Conservation (phyloP, 2,888 invertebrate genomes). For the Patella depressa region DNA sequence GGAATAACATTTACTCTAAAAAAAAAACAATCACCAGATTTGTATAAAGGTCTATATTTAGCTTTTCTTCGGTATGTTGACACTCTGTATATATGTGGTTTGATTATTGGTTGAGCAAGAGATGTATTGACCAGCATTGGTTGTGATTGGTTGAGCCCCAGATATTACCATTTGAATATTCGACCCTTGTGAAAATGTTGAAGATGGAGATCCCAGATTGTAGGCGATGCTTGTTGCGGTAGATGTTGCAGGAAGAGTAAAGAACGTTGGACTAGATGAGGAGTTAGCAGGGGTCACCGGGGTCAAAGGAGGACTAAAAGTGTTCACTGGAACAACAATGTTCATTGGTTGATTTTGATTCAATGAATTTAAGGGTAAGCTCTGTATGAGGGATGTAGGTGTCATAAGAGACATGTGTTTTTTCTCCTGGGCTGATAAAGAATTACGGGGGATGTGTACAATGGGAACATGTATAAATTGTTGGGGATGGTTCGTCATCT, state of each 20-base stretch:
- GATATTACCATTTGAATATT: neutral
- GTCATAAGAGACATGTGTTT: neutral
- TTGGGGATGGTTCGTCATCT: conserved; percentile 15
- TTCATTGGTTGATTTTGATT: conserved; percentile 38
- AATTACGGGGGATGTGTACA: conserved; percentile 5
- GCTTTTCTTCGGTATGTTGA: no score
- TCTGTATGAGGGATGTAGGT: conserved; percentile 23
- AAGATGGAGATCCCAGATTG: neutral
- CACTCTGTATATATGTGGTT: no score
- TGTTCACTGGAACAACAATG: conserved; percentile 44
- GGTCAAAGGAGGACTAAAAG: conserved; percentile 50
- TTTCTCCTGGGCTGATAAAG: neutral
- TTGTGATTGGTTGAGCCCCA: conserved; percentile 7
- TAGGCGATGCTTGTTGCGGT: neutral
- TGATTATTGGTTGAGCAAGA: neutral
- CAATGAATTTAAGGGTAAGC: conserved; percentile 26
- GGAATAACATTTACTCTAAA: no score
- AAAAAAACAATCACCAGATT: no score
- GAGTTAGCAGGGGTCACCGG: conserved; percentile 33
- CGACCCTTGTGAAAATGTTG: neutral
- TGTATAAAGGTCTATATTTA: no score
- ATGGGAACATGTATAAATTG: conserved; percentile 23
- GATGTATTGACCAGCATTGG: neutral
- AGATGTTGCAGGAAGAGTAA: neutral
- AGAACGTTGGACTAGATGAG: conserved; percentile 12